Conservation (phyloP, 2,888 invertebrate genomes). For the Malachius bipustulatus region DNA sequence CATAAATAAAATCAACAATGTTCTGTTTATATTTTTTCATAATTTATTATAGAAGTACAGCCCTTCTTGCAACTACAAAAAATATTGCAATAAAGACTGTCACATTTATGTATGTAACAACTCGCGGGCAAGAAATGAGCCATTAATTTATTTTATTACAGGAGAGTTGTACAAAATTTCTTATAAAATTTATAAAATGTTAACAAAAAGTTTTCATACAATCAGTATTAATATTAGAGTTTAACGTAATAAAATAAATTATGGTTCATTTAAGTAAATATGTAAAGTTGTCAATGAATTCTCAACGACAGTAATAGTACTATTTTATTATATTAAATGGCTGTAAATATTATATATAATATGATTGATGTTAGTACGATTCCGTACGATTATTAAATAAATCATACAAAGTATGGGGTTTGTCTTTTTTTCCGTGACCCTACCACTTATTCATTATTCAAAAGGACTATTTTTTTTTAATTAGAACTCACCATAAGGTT, state of each 20-base stretch:
- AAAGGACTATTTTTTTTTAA: no score
- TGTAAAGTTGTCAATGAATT: slow-evolving; percentile 27
- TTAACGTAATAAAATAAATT: slow-evolving; percentile 22
- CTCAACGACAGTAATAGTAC: slow-evolving; percentile 20
- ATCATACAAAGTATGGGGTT: no score
- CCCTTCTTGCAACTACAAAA: slow-evolving; percentile 19
- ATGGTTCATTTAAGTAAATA: slow-evolving; percentile 15
- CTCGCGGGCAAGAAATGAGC: no score
- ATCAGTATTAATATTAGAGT: slow-evolving; percentile 34
- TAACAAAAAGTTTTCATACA: slow-evolving; percentile 25
- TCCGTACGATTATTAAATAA: slow-evolving; percentile 35
- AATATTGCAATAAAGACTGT: slow-evolving; percentile 18
- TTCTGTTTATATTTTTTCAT: slow-evolving; percentile 20
- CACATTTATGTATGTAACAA: slow-evolving; percentile 2
- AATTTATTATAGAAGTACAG: slow-evolving; percentile 19
- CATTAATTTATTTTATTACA: slow-evolving; percentile 23
- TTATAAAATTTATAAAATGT: slow-evolving; percentile 24
- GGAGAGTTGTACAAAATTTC: slow-evolving; percentile 31
- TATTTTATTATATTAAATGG: slow-evolving; percentile 38
- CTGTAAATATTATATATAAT: slow-evolving; percentile 35
- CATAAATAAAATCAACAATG: slow-evolving; percentile 5
- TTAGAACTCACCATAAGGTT: no score
- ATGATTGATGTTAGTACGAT: slow-evolving; percentile 37
- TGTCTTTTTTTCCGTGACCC: no score
- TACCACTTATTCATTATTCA: no score